phyloP scores from a whole-genome alignment of 2,888 invertebrate genomes.

The Isotomurus palustris region DNA sequence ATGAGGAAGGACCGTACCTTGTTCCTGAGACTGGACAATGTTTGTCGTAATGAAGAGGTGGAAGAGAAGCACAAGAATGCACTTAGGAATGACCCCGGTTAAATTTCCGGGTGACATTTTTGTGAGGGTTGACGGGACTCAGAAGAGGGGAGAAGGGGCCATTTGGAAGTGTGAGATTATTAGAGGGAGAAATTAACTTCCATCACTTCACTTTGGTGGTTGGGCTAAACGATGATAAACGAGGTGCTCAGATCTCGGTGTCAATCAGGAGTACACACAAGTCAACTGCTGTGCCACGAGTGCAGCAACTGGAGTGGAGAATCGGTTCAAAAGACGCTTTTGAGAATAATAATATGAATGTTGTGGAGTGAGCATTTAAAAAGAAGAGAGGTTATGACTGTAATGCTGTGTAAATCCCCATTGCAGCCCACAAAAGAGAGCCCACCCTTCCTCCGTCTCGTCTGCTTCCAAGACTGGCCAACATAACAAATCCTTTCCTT shows the following conservation, averaged over 20 bases:
- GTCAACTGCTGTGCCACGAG: not conserved
- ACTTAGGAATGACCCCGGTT: constrained; percentile 15
- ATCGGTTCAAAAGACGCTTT: not conserved
- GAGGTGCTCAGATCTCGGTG: constrained; percentile 34
- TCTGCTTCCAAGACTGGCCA: not conserved
- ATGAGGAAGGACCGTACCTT: too few species aligned
- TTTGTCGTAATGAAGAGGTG: constrained; percentile 10
- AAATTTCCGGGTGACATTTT: constrained; percentile 19
- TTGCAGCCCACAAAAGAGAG: constrained; percentile 10
- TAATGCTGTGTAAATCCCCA: constrained; percentile 4
- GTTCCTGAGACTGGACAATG: too few species aligned
- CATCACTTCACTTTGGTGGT: not conserved
- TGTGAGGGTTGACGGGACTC: not conserved
- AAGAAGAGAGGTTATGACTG: not conserved
- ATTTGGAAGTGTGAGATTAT: not conserved
- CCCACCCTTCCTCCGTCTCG: not conserved
- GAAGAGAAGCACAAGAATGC: constrained; percentile 20
- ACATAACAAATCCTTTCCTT: not conserved
- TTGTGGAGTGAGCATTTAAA: not conserved
- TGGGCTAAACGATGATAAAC: constrained; percentile 44
- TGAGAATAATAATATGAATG: not conserved
- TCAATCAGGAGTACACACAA: constrained; percentile 23
- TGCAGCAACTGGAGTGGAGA: not conserved
- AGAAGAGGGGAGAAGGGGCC: not conserved
- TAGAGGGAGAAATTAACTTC: constrained; percentile 4